These are phyloP conservation scores for Kryphioiulus occultus DNA, from an alignment of 2,888 invertebrate genomes.

Conservation along the genomic window DNA sequence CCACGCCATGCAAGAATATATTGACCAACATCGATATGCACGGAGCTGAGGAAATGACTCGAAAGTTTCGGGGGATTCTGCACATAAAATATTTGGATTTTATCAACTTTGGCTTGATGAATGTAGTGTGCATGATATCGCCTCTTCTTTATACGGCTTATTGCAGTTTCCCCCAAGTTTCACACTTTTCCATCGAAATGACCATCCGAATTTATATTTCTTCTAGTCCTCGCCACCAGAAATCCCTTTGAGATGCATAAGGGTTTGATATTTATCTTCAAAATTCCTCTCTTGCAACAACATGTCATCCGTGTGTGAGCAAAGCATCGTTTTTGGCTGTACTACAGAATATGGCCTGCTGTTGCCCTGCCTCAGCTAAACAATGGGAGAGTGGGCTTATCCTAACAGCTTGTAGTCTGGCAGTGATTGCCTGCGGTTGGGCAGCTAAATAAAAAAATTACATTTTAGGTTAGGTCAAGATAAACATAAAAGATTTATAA, in stretches of 20 bases:
- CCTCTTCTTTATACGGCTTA: not conserved
- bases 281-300: not conserved
- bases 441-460: no score
- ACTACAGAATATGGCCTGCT: no score
- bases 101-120: conserved; percentile 3
- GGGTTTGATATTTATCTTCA: not conserved
- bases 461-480: no score
- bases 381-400: no score
- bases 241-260: not conserved
- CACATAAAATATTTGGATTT: conserved; percentile 10
- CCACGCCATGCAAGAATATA: not conserved
- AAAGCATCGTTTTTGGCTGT: no score
- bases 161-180: not conserved
- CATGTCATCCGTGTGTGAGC: no score
- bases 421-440: no score
- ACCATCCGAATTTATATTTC: conserved; percentile 31
- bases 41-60: not conserved
- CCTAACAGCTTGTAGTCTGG: no score
- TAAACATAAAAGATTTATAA: no score
- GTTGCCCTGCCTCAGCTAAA: no score
- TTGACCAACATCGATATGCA: conserved; percentile 19
- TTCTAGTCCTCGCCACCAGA: not conserved
- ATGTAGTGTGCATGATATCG: conserved; percentile 2
- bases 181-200: conserved; percentile 19
- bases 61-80: not conserved